Evolutionary conservation across 2,888 invertebrate genomes (phyloP).

Genomic region (Cylindroiulus punctatus): DNA sequence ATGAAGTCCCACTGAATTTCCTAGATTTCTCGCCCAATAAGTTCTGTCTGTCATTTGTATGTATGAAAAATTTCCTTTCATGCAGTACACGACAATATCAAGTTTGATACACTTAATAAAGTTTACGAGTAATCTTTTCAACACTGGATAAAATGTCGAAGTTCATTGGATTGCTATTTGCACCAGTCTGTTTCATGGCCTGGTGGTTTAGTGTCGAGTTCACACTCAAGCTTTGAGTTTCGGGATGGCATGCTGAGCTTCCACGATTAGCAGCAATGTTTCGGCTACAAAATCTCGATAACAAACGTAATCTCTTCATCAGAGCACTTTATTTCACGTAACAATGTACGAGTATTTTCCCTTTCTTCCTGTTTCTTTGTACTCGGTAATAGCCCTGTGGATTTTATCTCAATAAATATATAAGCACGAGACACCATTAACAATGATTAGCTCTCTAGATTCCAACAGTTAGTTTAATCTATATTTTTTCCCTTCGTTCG

Average conservation of each 20-base stretch:
- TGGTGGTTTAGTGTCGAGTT: neutral
- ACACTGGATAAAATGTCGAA: no score
- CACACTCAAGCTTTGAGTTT: neutral
- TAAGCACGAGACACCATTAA: neutral
- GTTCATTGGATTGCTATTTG: neutral
- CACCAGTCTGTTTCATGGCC: neutral
- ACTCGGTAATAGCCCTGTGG: neutral
- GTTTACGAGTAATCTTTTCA: no score
- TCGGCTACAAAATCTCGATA: neutral
- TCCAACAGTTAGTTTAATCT: slow-evolving; percentile 3
- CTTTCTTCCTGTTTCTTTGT: neutral
- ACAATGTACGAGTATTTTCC: neutral
- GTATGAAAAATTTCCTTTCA: no score
- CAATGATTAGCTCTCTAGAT: slow-evolving; percentile 11
- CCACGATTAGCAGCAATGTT: neutral
- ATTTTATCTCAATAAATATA: slow-evolving; percentile 18
- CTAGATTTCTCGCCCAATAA: neutral
- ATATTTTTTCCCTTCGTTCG: neutral
- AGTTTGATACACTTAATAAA: no score
- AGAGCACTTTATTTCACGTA: neutral
- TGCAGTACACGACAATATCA: no score
- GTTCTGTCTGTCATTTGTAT: no score
- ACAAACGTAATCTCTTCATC: neutral
- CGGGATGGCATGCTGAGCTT: neutral
- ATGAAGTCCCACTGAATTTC: neutral